Evolutionary conservation across 2,113 vertebrate species (phyloP).

Genomic region (Dipodomys merriami): DNA sequence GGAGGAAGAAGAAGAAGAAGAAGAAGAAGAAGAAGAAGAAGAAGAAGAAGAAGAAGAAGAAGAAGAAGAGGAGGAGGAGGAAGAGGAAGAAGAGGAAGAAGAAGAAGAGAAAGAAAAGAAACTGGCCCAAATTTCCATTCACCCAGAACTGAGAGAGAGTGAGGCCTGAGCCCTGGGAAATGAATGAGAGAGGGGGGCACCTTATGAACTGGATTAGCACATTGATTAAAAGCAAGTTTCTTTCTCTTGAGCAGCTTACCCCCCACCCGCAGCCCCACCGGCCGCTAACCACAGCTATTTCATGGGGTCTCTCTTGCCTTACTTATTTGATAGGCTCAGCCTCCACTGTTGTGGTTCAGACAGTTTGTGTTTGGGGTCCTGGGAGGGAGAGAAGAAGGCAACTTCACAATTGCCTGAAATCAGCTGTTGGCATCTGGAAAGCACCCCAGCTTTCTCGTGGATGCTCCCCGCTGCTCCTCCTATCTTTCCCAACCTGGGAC

Average conservation of each 20-base stretch:
- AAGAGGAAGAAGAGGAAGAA: too few species aligned
- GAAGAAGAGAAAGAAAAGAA: not conserved
- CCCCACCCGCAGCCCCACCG: conserved; percentile 82
- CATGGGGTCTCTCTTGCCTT: conserved; percentile 83
- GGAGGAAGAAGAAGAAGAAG: too few species aligned
- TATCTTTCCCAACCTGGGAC: rapidly evolving
- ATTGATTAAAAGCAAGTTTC: conserved; percentile 92
- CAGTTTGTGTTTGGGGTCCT: conserved; percentile 85
- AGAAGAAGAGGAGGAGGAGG: not conserved
- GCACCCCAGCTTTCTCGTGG: conserved; percentile 73
- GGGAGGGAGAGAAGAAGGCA: conserved; percentile 73
- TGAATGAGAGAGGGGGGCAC: conserved; percentile 78
- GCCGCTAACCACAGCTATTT: conserved; percentile 91
- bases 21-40: not conserved
- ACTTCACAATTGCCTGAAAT: conserved; percentile 72
- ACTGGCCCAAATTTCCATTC: conserved; percentile 76
- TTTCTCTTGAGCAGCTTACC: conserved; percentile 78
- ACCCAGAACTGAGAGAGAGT: conserved; percentile 58
- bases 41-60: not conserved
- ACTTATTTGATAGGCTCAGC: conserved; percentile 84
- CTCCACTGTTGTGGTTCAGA: conserved; percentile 87
- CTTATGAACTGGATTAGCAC: conserved; percentile 90
- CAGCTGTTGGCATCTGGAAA: conserved; percentile 60
- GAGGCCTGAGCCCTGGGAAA: conserved; percentile 67
- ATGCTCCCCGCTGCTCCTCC: not conserved